A percentile compares a stretch with the other conserved stretches of the same genome.
These are phyloP conservation scores for Emberiza fucata DNA, from an alignment of 2,113 vertebrate genomes.

Conservation along the genomic window DNA sequence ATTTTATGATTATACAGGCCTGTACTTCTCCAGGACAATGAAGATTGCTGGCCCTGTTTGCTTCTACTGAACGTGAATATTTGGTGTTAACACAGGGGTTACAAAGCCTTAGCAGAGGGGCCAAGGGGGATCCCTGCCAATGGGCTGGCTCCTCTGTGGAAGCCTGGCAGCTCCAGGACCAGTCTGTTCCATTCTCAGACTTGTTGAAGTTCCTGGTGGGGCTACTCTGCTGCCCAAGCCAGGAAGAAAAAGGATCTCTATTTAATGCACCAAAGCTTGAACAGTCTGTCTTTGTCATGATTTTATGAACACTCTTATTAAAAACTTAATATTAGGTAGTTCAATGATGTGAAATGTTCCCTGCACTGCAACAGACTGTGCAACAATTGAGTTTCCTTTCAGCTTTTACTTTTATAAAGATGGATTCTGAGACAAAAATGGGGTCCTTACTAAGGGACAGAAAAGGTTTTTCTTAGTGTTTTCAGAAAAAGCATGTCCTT, in stretches of 20 bases:
- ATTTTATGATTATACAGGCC: neutral
- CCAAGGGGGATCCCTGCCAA: neutral
- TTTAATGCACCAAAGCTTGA: neutral
- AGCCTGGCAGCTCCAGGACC: neutral
- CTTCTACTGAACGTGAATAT: neutral
- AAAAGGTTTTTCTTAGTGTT: neutral
- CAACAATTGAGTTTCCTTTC: neutral
- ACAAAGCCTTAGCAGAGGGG: neutral
- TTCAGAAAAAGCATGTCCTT: neutral
- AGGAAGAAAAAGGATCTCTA: neutral
- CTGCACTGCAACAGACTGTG: neutral
- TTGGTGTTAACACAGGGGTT: neutral
- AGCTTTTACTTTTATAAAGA: neutral
- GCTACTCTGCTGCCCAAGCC: neutral
- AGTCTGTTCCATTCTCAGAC: neutral
- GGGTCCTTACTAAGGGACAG: neutral
- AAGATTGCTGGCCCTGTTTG: neutral
- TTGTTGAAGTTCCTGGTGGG: neutral
- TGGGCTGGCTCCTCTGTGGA: accelerated
- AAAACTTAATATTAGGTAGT: neutral
- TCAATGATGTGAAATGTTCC: neutral
- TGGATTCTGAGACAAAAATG: neutral
- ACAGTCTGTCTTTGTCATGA: neutral
- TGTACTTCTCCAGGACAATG: neutral
- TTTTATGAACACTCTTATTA: neutral